Evolutionary conservation across 2,888 invertebrate genomes (phyloP), one percentile per base, ranked within the genome.

Genomic region (Phyllotreta cruciferae): DNA sequence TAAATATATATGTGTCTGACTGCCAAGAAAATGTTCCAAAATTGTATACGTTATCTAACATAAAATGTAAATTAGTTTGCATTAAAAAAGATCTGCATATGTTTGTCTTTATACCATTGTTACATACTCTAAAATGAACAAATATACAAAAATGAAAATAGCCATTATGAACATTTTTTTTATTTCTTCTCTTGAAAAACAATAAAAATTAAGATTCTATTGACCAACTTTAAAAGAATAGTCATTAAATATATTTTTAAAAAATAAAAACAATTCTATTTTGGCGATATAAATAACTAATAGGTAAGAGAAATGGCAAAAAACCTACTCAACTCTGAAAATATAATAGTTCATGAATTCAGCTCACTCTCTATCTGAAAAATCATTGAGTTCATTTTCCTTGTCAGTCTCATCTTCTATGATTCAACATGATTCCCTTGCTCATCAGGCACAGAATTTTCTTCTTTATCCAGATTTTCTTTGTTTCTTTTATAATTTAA

Each of bases 1-100:
- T 70, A 53, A 68, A 70, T 41, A 70, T 70, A 42, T 70, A 54
- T 63, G 45, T 50, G 50, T 66, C 58, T 50, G 37, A 57, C 57
- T 53, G 66, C 42, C 11, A 57, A 37, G 52, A 53, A 52, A 54
- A 63, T 11, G 45, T 37, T 49, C 35, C 44, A 54, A 47, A 56
- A 49, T 45, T 45, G 34, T 69, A 63, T 65, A 45, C 45, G 49
- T 8, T 66, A 57, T 60, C 37, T 44, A 41, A 50, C 13, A 53
- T 66, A 38, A 69, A 66, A 57, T 69, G 66, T 53, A 66, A 66
- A 67, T 45, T 69, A 57, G 65, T 66, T 42, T 56, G 34, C 47
- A 45, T 67, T 56, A 34, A 42, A 56, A 52, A 49, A 38, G 38
- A 38, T 38, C 38, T 62, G 38, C 38, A 62, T 45, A 14, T 35